Evolutionary conservation across 1,140 invertebrate genomes (phyloP).

Genomic region (Eufriesea mexicana): DNA sequence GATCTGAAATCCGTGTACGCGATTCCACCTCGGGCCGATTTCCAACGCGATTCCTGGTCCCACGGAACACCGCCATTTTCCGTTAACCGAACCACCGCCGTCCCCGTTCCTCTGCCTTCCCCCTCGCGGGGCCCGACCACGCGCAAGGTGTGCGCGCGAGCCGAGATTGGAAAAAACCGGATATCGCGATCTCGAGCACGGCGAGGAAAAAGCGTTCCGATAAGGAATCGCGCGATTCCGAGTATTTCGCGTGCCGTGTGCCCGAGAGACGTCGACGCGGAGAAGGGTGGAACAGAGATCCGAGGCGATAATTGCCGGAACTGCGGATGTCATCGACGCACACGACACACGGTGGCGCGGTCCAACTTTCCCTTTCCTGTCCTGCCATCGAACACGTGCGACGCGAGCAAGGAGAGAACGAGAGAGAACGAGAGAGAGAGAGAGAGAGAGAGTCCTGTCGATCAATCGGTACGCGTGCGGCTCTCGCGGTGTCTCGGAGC

Average conservation of each 20-base stretch:
- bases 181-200: background rate
- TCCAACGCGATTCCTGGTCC: too few species aligned
- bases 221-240: background rate
- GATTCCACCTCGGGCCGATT: background rate
- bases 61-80: too few species aligned
- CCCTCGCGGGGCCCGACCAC: too few species aligned
- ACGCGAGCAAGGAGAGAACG: background rate
- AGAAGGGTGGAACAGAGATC: background rate
- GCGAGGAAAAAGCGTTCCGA: background rate
- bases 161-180: background rate
- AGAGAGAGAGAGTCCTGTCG: background rate
- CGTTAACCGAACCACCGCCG: too few species aligned
- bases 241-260: background rate
- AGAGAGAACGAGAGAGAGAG: too few species aligned
- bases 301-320: conserved; percentile 1
- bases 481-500: too few species aligned
- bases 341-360: conserved; percentile 2
- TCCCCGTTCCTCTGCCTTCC: too few species aligned
- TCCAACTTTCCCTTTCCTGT: conserved; percentile 25
- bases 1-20: conserved; percentile 41
- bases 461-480: background rate
- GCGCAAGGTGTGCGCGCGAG: too few species aligned
- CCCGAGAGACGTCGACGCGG: too few species aligned
- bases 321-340: conserved; percentile 9
- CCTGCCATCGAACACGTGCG: background rate